Base-by-base conservation (phyloP, 2,113 vertebrate genomes). In the Craseonycteris thonglongyai region DNA sequence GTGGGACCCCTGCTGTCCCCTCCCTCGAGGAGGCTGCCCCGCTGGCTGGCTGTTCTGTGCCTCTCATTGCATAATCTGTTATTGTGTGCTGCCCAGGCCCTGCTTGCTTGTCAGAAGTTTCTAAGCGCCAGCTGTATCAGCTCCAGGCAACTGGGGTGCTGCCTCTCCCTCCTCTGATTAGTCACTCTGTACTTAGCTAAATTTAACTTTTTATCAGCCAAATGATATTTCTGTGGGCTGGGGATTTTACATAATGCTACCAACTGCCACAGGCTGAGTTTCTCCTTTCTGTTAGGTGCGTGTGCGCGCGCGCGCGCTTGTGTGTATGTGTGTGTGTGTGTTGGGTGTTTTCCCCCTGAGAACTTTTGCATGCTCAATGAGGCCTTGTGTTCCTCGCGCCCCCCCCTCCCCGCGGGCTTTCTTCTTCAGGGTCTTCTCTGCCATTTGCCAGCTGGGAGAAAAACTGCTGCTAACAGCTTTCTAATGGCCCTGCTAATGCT, bases 171-270 rank as follows among this genome's bases (percentile, higher is more conserved):
- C 96, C 86, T 96, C 97, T 96, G 95, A 96, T 97, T 97, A 97
- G 97, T 97, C 97, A 97, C 97, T 95, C 97, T 97, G 97, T 97
- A 83, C 97, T 97, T 72, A 93, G 97, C 97, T 97, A 97, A 97
- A 97, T 97, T 97, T 97, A 97, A 97, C 97, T 97, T 97, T 96
- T 97, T 97, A 97, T 97, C 97, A 96, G 97, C 97, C 95, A 90
- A 97, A 96, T 96, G 97, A 97, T 97, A 97, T 97, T 97, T 97
- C 94, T 97, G 94, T 97, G 96, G 95, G 97, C 90, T 94, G 92
- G 79, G 93, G 92, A 56, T 94, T 97, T 97, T 97, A 97, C 96
- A 96, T 97, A 97, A 97, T 82, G 93, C 95, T 94, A 97, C 97
- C 97, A 97, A 97, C 97, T 97, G 97, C 97, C 88, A 88, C 90